Base-by-base conservation (phyloP, 2,113 vertebrate species). In the Carlito syrichta region DNA sequence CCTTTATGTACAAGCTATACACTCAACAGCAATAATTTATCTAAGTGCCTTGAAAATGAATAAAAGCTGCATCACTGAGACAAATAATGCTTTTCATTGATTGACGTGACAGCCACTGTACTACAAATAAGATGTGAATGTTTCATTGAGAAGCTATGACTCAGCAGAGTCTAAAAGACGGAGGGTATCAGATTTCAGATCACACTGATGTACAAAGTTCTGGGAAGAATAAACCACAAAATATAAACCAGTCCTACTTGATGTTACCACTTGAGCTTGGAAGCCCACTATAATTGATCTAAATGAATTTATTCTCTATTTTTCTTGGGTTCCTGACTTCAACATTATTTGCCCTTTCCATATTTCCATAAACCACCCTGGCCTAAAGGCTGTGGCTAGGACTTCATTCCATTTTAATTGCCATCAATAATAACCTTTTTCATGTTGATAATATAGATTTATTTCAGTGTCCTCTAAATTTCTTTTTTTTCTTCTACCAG, bases 61-160 rank as follows among this genome's bases (percentile, higher is more conserved):
- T 86, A 97, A 95, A 96, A 86, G 38, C 73, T 83, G 23, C 40
- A 78, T 79, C 62, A 92, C 77, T 78, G n/a, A n/a, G n/a, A 74
- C 94, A 25, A 32, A 79, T 96, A 94, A 95, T 96, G 96, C 94
- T 95, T 94, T 60, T 68, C 92, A 83, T 68, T 94, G n/a, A 91
- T 86, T 78, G 32, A 96, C 95, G 86, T 92, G 94, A 92, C 71
- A 97, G 84, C 13, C 35, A 73, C 48, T 71, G 8, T 50, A 25
- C 30, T 63, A 54, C 20, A 97, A 97, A 96, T 88, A 89, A 93
- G 92, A 78, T 50, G 30, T 40, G 66, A 89, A 77, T 88, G 23
- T 81, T 94, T 93, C 11, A 8, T 40, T 88, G 83, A 94, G 73
- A n/a, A n/a, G n/a, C n/a, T n/a, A n/a, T n/a, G n/a, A n/a, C n/a